Evolutionary conservation across 2,113 vertebrate genomes (phyloP).

Genomic region (Protomyctophum bolini): DNA sequence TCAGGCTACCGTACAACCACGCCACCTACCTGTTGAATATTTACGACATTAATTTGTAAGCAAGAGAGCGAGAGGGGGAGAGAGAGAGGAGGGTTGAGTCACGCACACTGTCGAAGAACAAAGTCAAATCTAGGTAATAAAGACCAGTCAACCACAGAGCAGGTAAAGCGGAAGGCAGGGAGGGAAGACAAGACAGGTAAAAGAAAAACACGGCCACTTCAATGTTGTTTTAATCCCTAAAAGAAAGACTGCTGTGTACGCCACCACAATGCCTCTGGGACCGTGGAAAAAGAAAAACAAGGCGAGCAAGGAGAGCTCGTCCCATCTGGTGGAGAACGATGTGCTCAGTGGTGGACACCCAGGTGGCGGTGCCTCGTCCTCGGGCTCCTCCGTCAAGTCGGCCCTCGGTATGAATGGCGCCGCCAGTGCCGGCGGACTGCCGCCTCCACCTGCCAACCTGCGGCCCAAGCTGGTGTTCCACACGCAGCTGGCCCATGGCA

Average conservation of each 20-base stretch:
- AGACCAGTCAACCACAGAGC: constrained; percentile 1
- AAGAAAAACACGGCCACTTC: constrained; percentile 70
- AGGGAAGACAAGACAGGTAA: constrained; percentile 8
- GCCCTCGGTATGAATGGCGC: constrained; percentile 31
- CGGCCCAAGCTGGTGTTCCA: constrained; percentile 86
- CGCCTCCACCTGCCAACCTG: constrained; percentile 65
- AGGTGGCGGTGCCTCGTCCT: constrained; percentile 38
- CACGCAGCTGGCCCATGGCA: constrained; percentile 93
- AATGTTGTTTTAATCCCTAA: constrained; percentile 55
- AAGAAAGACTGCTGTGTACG: constrained; percentile 30
- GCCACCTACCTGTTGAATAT: constrained; percentile 67
- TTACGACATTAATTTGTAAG: constrained; percentile 14
- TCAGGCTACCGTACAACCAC: constrained; percentile 14
- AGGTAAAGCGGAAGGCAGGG: constrained; percentile 17
- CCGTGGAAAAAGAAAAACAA: constrained; percentile 84
- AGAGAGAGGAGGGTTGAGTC: constrained; percentile 9
- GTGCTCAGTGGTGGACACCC: constrained; percentile 75
- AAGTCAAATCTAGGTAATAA: constrained; percentile 19
- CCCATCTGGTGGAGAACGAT: constrained; percentile 83
- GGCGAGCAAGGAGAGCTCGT: constrained; percentile 76
- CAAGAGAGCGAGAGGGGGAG: not conserved
- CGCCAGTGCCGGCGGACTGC: constrained; percentile 66
- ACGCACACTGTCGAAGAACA: constrained; percentile 32
- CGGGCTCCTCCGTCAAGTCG: too few species aligned
- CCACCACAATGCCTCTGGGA: constrained; percentile 86